Base-by-base conservation (phyloP, 1,140 invertebrate species). In the Lasioglossum baleicum region DNA sequence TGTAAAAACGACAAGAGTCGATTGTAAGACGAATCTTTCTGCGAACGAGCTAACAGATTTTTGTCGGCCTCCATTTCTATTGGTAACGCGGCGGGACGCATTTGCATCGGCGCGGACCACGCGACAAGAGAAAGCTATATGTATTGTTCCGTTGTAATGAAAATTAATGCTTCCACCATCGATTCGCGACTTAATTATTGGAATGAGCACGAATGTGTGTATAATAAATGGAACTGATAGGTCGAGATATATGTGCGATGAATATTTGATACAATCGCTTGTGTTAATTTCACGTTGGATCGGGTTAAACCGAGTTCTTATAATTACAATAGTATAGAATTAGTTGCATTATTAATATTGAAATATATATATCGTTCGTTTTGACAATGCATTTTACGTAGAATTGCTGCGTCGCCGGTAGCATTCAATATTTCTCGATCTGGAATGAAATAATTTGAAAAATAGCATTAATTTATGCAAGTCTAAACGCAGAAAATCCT, bases 171-270 rank as follows among this genome's bases (percentile, higher is more conserved):
- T 67, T 56, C 48, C 7, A 4, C 35, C 63, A 75, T 42, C 35
- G 73, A 67, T 35, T 66, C 48, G 1, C 17, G 48, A 75, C 35
- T 75, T 67, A 67, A 75, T 75, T 67, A 67, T 67, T 67, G 35
- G 31, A 67, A 67, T 42, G 53, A 2, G 20, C 35, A 17, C n/a
- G 48, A 56, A 67, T 26, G 35, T 20, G 48, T 31, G 40, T 42
- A 31, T 68, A 44, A 75, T 17, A n/a, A 75, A 56, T 56, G 35
- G 35, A 58, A 66, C 51, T 67, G 40, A 67, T 58, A 40, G 8
- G 26, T 42, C n/a, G 11, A 22, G 5, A 64, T 74, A 51, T 22
- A 51, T 13, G 3, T 2, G 2, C 8, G 5, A 26, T 26, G 61
- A 75, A 56, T 53, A 66, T 66, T 44, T 22, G 35, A 44, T 66